phyloP scores from a whole-genome alignment of 2,888 invertebrate genomes.

The Xestia ashworthii region DNA sequence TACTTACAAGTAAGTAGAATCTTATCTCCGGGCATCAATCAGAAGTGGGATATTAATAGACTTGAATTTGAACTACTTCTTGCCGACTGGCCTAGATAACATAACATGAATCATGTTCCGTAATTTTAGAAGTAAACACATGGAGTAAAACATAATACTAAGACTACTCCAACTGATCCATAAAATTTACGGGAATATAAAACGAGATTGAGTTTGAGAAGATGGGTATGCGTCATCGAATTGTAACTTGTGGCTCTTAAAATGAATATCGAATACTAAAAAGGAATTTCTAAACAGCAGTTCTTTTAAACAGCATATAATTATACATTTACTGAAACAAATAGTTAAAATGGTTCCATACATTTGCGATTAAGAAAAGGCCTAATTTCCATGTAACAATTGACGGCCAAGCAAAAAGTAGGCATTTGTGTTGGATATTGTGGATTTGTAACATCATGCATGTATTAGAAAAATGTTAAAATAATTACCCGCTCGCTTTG shows the following conservation, averaged over 20 bases:
- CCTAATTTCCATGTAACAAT: neutral
- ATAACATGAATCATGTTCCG: constrained; percentile 1
- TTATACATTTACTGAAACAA: neutral
- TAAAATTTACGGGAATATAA: constrained; percentile 13
- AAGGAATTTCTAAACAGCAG: neutral
- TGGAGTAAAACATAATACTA: neutral
- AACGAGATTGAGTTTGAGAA: constrained; percentile 4
- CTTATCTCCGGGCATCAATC: constrained; percentile 16
- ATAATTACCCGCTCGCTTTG: neutral
- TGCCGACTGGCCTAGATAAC: constrained; percentile 21
- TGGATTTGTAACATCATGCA: neutral
- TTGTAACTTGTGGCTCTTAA: neutral
- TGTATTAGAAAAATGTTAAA: neutral
- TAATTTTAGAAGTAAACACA: constrained; percentile 18
- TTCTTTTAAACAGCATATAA: neutral
- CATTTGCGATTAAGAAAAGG: neutral
- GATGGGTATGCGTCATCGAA: neutral
- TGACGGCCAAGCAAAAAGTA: neutral
- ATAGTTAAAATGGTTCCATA: neutral
- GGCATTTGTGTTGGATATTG: neutral
- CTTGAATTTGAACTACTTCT: constrained; percentile 23
- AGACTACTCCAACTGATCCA: neutral
- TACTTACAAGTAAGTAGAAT: constrained; percentile 14
- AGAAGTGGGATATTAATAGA: constrained; percentile 27
- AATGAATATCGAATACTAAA: neutral